Base-by-base conservation (phyloP, 2,888 invertebrate genomes). In the Chalcosyrphus nemorum region DNA sequence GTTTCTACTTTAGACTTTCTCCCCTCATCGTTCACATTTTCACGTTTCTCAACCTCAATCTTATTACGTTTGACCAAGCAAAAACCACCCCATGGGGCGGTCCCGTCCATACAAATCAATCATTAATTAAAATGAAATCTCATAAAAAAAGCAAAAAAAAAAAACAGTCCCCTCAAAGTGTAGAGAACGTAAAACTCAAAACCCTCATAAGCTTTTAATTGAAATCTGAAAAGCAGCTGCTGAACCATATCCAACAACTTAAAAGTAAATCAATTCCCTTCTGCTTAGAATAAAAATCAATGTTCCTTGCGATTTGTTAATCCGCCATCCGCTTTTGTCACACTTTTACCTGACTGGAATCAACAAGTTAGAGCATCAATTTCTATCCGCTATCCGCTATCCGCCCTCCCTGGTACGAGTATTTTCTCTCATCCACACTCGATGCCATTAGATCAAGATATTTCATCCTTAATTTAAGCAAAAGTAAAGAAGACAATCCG, bases 381-480 rank as follows among this genome's bases (percentile, higher is more conserved):
- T 84, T 70, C 63, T 66, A 50, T 66, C 32, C 38, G 21, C 27
- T 27, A 35, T 35, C 4, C 29, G 7, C 29, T 4, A 1, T 7
- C 29, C 29, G 27, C 27, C 27, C 27, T n/a, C 27, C 27, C 27
- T 27, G 5, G 3, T 27, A 3, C 1, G 7, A 29, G 5, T 1
- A 32, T 7, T 32, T 52, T 19, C 63, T 19, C 57, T n/a, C 66
- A 15, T 17, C 45, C 1, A 5, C 32, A 43, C 11, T 47, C 52
- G 57, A 70, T 80, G 45, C 74, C 74, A 84, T 84, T 84, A 84
- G 80, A 80, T 80, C 84, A 80, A 84, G 84, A 80, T 84, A 84
- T 84, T 84, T 84, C 84, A 84, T 80, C 74, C 84, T 80, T 84
- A 84, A 84, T 84, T 84, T 84, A 84, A 84, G 80, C 75, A 80